Conservation (phyloP, 2,797 vertebrate species). For the Champsocephalus gunnari region DNA sequence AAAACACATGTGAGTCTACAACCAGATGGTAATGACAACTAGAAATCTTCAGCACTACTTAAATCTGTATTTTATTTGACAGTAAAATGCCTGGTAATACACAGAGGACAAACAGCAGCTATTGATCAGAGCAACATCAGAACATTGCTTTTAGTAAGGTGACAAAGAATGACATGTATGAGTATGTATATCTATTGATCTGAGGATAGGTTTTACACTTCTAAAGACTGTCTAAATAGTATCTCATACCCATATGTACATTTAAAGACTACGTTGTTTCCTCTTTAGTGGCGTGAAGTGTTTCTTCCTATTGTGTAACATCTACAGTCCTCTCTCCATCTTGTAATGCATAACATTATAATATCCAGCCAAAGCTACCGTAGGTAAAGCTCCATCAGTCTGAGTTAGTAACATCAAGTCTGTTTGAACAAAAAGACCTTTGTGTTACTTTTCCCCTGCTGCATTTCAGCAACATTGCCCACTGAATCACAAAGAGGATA, state of each 20-base stretch:
- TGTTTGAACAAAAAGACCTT: not conserved
- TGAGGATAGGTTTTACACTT: constrained; percentile 12
- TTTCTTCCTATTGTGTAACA: not conserved
- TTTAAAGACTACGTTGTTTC: not conserved
- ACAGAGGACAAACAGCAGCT: constrained; percentile 26
- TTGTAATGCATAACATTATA: not conserved
- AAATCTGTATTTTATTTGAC: constrained; percentile 42
- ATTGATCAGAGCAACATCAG: constrained; percentile 35
- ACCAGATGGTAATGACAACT: constrained; percentile 47
- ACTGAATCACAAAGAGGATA: constrained; percentile 16
- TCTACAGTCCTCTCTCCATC: not conserved
- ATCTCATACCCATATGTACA: not conserved
- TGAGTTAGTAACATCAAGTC: not conserved
- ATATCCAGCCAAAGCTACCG: not conserved
- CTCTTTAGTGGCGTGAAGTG: not conserved
- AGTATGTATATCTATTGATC: constrained; percentile 15
- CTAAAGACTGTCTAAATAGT: not conserved
- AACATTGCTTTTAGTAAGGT: constrained; percentile 31
- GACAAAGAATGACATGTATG: constrained; percentile 13
- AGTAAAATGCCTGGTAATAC: constrained; percentile 11
- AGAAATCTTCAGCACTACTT: constrained; percentile 34
- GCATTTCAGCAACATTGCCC: constrained; percentile 19
- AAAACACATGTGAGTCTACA: constrained; percentile 39
- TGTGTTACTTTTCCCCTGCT: constrained; percentile 5
- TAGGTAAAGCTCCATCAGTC: not conserved